Evolutionary conservation across 2,113 vertebrate species (phyloP).

Genomic region (Acinonyx jubatus): DNA sequence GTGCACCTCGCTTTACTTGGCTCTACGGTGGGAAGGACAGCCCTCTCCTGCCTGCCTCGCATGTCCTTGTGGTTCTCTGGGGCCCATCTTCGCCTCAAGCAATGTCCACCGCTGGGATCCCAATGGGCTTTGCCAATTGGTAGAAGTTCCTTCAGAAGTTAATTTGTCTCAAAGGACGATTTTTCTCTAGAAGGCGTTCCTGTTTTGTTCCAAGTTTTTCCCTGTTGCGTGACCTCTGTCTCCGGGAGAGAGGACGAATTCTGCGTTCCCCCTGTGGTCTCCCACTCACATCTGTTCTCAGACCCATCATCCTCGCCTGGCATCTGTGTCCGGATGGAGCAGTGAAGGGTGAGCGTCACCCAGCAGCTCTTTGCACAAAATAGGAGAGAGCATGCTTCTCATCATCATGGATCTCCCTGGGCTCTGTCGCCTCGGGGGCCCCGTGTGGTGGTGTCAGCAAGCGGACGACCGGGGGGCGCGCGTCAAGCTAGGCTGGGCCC

Average conservation of each 20-base stretch:
- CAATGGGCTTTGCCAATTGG: neutral
- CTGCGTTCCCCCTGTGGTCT: neutral
- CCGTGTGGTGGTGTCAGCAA: neutral
- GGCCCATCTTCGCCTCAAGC: neutral
- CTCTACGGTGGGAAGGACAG: neutral
- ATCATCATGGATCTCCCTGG: neutral
- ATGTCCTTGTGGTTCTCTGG: fast-evolving
- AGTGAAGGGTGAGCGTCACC: neutral
- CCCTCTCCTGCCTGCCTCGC: neutral
- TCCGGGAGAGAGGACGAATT: neutral
- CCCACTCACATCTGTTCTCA: neutral
- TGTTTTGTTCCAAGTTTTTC: neutral
- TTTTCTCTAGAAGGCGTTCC: neutral
- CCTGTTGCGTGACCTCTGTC: neutral
- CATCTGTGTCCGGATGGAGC: neutral
- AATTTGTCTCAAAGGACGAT: neutral
- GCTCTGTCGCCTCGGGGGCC: neutral
- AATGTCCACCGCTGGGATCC: neutral
- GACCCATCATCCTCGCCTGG: neutral
- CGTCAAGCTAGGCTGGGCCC: neutral
- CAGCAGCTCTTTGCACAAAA: neutral
- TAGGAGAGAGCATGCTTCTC: neutral
- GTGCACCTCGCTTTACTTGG: neutral
- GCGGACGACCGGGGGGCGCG: neutral
- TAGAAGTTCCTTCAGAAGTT: neutral